Evolutionary conservation across 37 sponge, comb jelly and placozoan species (phyloP).

Genomic region (Sycon ciliatum): DNA sequence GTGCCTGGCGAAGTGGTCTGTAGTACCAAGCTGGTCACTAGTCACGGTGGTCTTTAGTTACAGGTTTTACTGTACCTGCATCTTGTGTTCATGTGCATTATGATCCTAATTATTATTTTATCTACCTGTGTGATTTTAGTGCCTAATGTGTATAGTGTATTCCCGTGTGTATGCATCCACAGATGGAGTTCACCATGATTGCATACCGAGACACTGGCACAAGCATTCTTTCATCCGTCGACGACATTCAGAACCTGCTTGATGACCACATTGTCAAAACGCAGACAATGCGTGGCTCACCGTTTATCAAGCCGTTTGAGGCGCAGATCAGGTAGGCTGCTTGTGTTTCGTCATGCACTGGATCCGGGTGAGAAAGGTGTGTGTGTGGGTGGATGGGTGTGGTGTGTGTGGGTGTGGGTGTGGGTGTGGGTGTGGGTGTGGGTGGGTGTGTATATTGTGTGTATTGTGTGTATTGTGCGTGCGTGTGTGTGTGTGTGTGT

Average conservation of each 20-base stretch:
- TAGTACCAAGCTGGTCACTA: too few relatives aligned
- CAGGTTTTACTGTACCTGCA: too few relatives aligned
- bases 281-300: constrained; percentile 99
- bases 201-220: constrained; percentile 93
- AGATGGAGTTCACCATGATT: constrained; percentile 81
- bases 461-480: neutral
- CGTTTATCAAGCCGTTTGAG: constrained; percentile 97
- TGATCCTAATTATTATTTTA: too few relatives aligned
- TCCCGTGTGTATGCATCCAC: neutral
- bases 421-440: neutral
- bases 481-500: neutral
- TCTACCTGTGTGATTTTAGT: too few relatives aligned
- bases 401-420: neutral
- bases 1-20: too few relatives aligned
- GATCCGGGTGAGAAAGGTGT: neutral
- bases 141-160: too few relatives aligned
- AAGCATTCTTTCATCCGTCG: constrained; percentile 85
- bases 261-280: constrained; percentile 99
- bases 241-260: constrained; percentile 92
- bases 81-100: too few relatives aligned
- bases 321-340: constrained; percentile 68
- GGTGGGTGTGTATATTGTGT: neutral
- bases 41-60: too few relatives aligned
- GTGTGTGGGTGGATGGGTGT: constrained; percentile 3
- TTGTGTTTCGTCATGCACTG: neutral